Evolutionary conservation across 92 coral and sea anemone genomes (phyloP).

Genomic region (Parazoanthus atlanticus): DNA sequence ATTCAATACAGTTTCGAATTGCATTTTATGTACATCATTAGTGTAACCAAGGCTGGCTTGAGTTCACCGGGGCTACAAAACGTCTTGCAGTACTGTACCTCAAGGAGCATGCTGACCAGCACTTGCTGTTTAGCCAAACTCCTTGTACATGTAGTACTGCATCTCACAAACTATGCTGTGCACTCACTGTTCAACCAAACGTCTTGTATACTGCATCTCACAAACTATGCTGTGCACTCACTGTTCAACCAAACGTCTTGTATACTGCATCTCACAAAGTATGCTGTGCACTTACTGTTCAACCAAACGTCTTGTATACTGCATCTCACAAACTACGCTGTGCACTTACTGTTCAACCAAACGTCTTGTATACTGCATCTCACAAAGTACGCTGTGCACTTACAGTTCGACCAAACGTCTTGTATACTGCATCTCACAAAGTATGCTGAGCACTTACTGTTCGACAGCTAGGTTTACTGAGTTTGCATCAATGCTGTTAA

Average conservation of each 20-base stretch:
- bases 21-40: too few relatives aligned
- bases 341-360: conserved; percentile 61
- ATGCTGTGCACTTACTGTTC: conserved; percentile 54
- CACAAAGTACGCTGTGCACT: background rate
- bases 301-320: background rate
- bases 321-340: too few relatives aligned
- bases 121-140: conserved; percentile 61
- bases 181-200: conserved; percentile 62
- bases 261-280: too few relatives aligned
- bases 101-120: background rate
- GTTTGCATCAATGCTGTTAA: conserved; percentile 51
- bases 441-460: conserved; percentile 47
- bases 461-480: conserved; percentile 50
- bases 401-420: conserved; percentile 56
- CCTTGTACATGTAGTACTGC: too few relatives aligned
- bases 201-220: too few relatives aligned
- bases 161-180: too few relatives aligned
- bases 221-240: background rate
- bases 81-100: background rate
- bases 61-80: too few relatives aligned
- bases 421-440: background rate
- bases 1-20: too few relatives aligned
- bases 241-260: conserved; percentile 48
- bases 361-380: too few relatives aligned
- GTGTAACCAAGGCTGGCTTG: too few relatives aligned